Evolutionary conservation across 2,888 invertebrate species (phyloP).

Genomic region (Pammene fasciana): DNA sequence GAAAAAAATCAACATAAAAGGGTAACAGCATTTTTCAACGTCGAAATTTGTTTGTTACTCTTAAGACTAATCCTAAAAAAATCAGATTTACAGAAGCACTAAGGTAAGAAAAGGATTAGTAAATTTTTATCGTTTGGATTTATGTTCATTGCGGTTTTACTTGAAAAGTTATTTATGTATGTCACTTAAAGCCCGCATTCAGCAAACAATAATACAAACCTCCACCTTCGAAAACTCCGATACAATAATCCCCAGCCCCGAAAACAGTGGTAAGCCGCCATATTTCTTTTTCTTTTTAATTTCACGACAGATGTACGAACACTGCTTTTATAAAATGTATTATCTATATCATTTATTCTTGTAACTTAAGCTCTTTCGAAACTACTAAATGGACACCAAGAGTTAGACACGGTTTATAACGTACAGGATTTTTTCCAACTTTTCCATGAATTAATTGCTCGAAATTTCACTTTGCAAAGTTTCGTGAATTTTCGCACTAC

Average conservation of each 20-base stretch:
- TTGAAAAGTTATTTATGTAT: too few relatives aligned
- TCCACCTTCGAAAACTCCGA: constrained; percentile 4
- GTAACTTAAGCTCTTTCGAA: neutral
- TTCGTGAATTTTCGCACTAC: constrained; percentile 35
- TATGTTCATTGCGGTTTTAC: too few relatives aligned
- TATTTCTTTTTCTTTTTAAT: constrained; percentile 39
- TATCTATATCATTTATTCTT: neutral
- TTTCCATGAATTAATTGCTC: constrained; percentile 62
- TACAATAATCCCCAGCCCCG: constrained; percentile 20
- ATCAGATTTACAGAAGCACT: too few relatives aligned
- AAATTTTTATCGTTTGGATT: too few relatives aligned
- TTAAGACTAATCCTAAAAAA: too few relatives aligned
- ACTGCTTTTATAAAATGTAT: neutral
- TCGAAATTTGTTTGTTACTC: too few relatives aligned
- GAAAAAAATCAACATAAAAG: too few relatives aligned
- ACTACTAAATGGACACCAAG: constrained; percentile 49
- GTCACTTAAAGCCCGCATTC: too few relatives aligned
- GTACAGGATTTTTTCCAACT: constrained; percentile 31
- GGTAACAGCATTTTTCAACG: too few relatives aligned
- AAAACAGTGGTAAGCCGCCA: constrained; percentile 19
- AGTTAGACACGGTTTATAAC: constrained; percentile 44
- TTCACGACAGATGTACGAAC: constrained; percentile 48
- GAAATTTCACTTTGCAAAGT: constrained; percentile 57
- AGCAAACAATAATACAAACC: neutral
- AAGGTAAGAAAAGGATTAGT: too few relatives aligned